A percentile compares a stretch with the other conserved stretches of the same genome.
Evolutionary conservation across 2,888 invertebrate genomes (phyloP).

Genomic region (Aplocera efformata): DNA sequence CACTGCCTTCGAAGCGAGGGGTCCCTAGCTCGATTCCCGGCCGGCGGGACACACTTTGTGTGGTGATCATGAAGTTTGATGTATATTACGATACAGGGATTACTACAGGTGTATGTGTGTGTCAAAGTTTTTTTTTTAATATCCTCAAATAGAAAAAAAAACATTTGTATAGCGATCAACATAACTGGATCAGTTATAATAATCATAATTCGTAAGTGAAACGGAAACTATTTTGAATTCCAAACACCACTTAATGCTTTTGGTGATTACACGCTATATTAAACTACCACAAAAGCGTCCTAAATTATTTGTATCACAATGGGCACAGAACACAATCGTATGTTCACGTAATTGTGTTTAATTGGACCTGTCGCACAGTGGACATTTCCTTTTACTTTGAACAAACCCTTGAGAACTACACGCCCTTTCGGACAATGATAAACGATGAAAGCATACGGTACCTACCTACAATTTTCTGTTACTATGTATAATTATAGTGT

Average conservation of each 20-base stretch:
- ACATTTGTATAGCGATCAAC: no score
- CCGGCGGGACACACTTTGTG: no score
- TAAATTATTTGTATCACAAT: conserved; percentile 43
- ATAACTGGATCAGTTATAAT: no score
- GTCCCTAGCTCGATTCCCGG: no score
- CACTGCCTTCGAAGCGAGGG: no score
- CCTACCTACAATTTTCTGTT: no score
- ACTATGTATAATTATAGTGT: no score
- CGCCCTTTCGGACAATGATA: conserved; percentile 7
- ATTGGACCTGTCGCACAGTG: conserved; percentile 52
- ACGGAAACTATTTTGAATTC: conserved; percentile 43
- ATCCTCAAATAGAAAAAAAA: no score
- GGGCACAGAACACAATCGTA: conserved; percentile 40
- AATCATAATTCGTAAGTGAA: conserved; percentile 28
- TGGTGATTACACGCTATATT: conserved; percentile 47
- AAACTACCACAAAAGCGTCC: conserved; percentile 41
- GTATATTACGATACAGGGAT: no score
- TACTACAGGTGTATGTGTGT: no score
- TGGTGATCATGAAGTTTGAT: no score
- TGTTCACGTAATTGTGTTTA: conserved; percentile 48
- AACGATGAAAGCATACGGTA: neutral
- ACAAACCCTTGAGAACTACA: conserved; percentile 10
- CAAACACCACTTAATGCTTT: conserved; percentile 41
- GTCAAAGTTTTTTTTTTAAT: no score
- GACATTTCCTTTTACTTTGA: conserved; percentile 29